Evolutionary conservation across 2,797 vertebrate species (phyloP), one percentile per base, ranked within the genome.

Genomic region (Hippoglossus hippoglossus): DNA sequence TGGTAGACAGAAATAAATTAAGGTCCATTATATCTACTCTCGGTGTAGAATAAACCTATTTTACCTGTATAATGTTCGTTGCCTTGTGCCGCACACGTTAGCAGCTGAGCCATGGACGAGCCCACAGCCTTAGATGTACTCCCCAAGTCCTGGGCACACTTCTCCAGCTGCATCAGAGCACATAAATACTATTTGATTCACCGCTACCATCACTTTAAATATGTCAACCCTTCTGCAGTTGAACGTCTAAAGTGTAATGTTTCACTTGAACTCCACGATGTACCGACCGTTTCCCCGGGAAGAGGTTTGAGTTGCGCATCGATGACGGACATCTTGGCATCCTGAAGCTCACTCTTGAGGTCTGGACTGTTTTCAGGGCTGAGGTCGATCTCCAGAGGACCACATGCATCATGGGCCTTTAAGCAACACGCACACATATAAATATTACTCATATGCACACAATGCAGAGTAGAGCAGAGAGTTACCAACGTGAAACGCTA

Each of bases 41-140:
- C 1, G 18, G 34, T 51, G 34, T 9, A 46, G 1, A 71, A 66
- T 18, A 57, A 41, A 59, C 16, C 21, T 60, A 3, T 56, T 75
- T 73, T 93, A 99, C 98, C 98, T 94, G 98, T 99, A 75, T 99
- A 99, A 82, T 99, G 97, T 81, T 99, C 97, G 0, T 99, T 99
- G 78, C 98, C 98, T 86, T 99, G 98, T 18, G 98, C 98, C 26
- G 98, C 98, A 71, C 98, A 99, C 31, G 98, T 99, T 71, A 99
- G 89, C 67, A 99, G 73, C 88, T 99, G 98, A 0, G 98, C 98
- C 98, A 99, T 99, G 22, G 97, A 99, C 3, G 98, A 99, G 24
- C 98, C 98, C 0, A 99, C 98, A 0, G 98, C 96, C 90, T 99
- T 99, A 0, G 98, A 99, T 0, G 97, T 99, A 66, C 97, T 98